These are phyloP conservation scores for Nannospalax galili DNA, from an alignment of 2,113 vertebrate genomes.

Conservation along the genomic window DNA sequence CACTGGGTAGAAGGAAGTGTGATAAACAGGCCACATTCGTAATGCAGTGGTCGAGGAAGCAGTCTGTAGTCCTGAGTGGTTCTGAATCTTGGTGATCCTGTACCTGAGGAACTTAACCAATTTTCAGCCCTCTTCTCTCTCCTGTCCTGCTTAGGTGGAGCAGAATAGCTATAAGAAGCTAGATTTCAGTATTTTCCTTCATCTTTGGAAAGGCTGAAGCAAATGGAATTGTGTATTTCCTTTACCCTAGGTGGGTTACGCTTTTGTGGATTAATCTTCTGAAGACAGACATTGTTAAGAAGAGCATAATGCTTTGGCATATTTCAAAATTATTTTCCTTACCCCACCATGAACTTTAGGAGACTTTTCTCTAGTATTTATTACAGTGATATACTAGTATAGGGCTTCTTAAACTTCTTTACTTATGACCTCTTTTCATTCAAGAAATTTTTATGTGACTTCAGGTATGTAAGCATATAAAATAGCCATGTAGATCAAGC, in stretches of 20 bases:
- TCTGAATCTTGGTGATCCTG: neutral
- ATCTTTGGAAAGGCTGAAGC: neutral
- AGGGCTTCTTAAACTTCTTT: neutral
- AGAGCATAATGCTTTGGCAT: neutral
- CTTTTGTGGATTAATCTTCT: neutral
- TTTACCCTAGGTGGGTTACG: neutral
- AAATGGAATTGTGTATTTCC: neutral
- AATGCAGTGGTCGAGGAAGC: neutral
- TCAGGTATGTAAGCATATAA: neutral
- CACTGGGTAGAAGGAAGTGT: neutral
- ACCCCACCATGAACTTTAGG: neutral
- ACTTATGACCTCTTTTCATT: neutral
- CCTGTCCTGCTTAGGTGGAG: neutral
- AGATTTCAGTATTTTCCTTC: neutral
- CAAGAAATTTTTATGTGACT: neutral
- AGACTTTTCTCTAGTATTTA: neutral
- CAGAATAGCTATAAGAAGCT: neutral
- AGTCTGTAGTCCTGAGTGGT: neutral
- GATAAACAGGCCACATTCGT: neutral
- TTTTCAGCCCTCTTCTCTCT: neutral
- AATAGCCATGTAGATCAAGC: neutral
- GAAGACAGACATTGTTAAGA: neutral
- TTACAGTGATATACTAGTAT: neutral
- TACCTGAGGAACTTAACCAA: neutral
- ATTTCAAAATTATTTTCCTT: neutral